Conservation (phyloP, 2,113 vertebrate genomes). For the Chaetorhynchus papuensis region DNA sequence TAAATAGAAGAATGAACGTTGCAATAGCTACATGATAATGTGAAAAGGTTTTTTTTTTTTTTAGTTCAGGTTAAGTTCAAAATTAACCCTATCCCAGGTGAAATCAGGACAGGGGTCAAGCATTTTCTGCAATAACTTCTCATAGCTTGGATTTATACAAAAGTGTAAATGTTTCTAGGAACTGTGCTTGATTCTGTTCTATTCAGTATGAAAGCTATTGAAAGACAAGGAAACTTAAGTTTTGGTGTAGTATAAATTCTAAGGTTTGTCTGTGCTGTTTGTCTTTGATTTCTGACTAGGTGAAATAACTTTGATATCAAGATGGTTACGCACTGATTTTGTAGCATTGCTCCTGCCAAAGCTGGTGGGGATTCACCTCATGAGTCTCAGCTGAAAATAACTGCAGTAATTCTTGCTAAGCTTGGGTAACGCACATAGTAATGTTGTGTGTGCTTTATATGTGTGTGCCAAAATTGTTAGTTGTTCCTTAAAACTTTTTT, state of each 20-base stretch:
- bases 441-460: not conserved
- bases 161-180: not conserved
- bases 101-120: not conserved
- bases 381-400: constrained; percentile 1
- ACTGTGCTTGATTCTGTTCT: not conserved
- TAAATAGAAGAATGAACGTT: not conserved
- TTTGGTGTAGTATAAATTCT: not conserved
- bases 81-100: not conserved
- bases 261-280: not conserved
- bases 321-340: not conserved
- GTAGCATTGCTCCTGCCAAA: not conserved
- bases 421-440: not conserved
- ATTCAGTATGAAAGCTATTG: not conserved
- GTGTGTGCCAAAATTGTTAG: not conserved
- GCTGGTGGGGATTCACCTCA: not conserved
- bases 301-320: not conserved
- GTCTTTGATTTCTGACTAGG: not conserved
- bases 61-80: not conserved
- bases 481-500: not conserved
- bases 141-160: not conserved
- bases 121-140: not conserved
- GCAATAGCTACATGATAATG: not conserved
- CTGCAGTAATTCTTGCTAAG: not conserved
- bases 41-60: not conserved
- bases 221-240: not conserved